Evolutionary conservation across 2,113 vertebrate species (phyloP), one percentile per base, ranked within the genome.

Genomic region (Hippocampus barbouri): DNA sequence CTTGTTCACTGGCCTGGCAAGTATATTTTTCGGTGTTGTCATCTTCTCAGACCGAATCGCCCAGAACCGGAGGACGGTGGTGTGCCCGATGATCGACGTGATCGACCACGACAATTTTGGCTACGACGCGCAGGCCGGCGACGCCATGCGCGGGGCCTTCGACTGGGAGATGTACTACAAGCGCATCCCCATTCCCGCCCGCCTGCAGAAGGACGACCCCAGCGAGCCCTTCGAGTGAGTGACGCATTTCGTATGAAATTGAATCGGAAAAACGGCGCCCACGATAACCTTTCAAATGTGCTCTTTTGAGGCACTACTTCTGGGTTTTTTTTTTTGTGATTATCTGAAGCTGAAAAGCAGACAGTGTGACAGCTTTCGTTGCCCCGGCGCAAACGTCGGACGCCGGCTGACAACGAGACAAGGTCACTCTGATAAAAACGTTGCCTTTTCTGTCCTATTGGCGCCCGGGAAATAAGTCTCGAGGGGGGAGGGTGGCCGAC

Each of bases 101-200:
- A 98, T 99, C 41, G 95, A 98, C 80, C 95, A 98, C 0, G 97
- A 99, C 66, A 94, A 97, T 92, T 99, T 99, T 25, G 95, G 94
- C 30, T 99, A 99, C 0, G 96, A 97, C 86, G 96, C 95, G 0
- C 97, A 99, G 88, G 96, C 97, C 0, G 97, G 97, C 6, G 97
- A 99, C 0, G 97, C 97, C 15, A 99, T 99, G 97, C 82, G 97
- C 69, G 97, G 97, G 0, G 97, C 96, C 0, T 99, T 98, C 20
- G 97, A 99, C 92, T 99, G 97, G 97, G 97, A 99, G 85, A 98
- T 99, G 97, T 98, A 95, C 90, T 99, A 99, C 91, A 99, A 99
- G 72, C 93, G 97, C 59, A 98, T 99, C 79, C 97, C 97, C 0
- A 98, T 99, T 82, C 97, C 97, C 15, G n/a, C 93, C 0, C 91